Evolutionary conservation across 1,140 invertebrate species (phyloP), one percentile per base, ranked within the genome.

Genomic region (Hylaeus anthracinus): DNA sequence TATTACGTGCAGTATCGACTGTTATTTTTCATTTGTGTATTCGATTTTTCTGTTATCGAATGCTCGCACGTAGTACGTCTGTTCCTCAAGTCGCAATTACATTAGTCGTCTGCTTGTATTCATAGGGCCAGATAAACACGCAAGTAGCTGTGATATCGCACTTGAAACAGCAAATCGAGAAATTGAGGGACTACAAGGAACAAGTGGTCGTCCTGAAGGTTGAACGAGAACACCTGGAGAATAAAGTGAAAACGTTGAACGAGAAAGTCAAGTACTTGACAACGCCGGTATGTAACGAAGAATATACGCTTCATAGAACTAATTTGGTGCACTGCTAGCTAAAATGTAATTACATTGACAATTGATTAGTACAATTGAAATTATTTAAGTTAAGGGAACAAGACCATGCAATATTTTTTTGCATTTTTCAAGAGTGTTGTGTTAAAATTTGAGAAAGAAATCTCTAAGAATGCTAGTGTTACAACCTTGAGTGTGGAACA

Each of bases 141-240:
- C 94, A 95, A 84, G 91, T 94, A n/a, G 93, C 94, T 8, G 92
- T 95, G 64, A 94, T 94, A 84, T 92, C 93, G 26, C 93, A 95
- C 55, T 91, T 95, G 56, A 94, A 93, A 55, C 93, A 95, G 63
- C 92, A 94, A 69, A 86, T 94, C 2, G 93, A 93, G 76, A 92
- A 92, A 76, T 60, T 95, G 26, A 90, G 91, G 26, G 90, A 94
- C 48, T 93, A 92, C 70, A 94, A 95, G 78, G 94, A 95, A 74
- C 94, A 95, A 86, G 86, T 94, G 2, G 87, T 94, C 1, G 90
- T 95, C 6, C 81, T 95, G 1, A 94, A 94, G 83, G 93, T 94
- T 4, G 95, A 95, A 89, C 90, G 94, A 45, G 95, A 95, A 81
- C 94, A 95, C 87, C 90, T 95, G 51, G 95, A 95, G 84, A 89